A percentile compares a stretch with the other conserved stretches of the same genome.
Conservation (phyloP, 1,140 invertebrate species). For the Procambarus virginalis region DNA sequence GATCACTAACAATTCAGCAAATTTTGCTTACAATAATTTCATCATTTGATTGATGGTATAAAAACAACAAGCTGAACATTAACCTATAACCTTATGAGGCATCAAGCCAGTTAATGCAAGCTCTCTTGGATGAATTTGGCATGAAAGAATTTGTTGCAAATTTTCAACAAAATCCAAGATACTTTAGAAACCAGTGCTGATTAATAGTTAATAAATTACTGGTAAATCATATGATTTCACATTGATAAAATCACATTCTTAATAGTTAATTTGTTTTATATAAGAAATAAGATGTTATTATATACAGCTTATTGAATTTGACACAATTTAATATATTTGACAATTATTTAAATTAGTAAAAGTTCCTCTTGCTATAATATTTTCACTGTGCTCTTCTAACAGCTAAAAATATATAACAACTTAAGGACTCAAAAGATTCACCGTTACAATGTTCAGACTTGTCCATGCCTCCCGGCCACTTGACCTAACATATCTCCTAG, state of each 20-base stretch:
- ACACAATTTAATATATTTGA: too few species aligned
- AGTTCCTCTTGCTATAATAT: too few species aligned
- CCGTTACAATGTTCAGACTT: not conserved
- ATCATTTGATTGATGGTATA: constrained; percentile 51
- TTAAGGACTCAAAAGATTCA: not conserved
- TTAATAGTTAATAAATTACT: too few species aligned
- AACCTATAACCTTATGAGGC: constrained; percentile 21
- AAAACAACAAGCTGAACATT: constrained; percentile 19
- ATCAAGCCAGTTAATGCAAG: constrained; percentile 20
- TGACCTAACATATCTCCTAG: not conserved
- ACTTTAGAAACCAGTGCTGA: too few species aligned
- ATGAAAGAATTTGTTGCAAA: too few species aligned
- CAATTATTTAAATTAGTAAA: too few species aligned
- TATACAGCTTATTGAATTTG: too few species aligned
- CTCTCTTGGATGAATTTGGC: not conserved
- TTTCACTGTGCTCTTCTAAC: not conserved
- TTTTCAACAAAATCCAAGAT: too few species aligned
- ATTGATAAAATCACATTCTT: too few species aligned
- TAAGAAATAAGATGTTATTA: too few species aligned
- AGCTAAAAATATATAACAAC: not conserved
- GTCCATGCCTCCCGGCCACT: not conserved
- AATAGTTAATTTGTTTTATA: too few species aligned
- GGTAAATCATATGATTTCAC: too few species aligned
- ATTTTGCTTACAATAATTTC: constrained; percentile 60
- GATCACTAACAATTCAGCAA: constrained; percentile 46